Percentiles rank a stretch among this genome's conserved stretches.
These are phyloP conservation scores for Tinea trinotella DNA, from an alignment of 2,888 invertebrate species.

Conservation along the genomic window DNA sequence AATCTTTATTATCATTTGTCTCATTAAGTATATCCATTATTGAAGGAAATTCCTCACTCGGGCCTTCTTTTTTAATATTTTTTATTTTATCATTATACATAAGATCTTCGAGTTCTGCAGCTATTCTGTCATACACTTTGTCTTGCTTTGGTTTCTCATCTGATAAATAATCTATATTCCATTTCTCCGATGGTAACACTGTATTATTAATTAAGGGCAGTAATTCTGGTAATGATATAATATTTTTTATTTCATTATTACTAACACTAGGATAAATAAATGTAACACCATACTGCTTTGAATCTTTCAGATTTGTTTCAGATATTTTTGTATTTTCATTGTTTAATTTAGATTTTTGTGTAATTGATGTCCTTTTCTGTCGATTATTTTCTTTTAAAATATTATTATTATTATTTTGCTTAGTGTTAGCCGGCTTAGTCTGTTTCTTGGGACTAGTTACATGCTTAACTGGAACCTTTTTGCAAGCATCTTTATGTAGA, in stretches of 20 bases:
- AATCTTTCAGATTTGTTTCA: slow-evolving; percentile 24
- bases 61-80: slow-evolving; percentile 24
- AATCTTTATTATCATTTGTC: slow-evolving; percentile 32
- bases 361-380: slow-evolving; percentile 35
- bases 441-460: slow-evolving; percentile 34
- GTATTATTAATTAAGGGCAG: slow-evolving; percentile 43
- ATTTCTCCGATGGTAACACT: slow-evolving; percentile 55
- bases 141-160: slow-evolving; percentile 58
- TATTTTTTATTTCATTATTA: slow-evolving; percentile 35
- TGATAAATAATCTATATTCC: slow-evolving; percentile 62
- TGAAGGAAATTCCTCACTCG: slow-evolving; percentile 53
- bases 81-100: slow-evolving; percentile 57
- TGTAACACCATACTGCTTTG: slow-evolving; percentile 52
- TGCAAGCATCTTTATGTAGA: slow-evolving; percentile 44
- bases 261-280: slow-evolving; percentile 43
- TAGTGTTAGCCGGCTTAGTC: slow-evolving; percentile 17
- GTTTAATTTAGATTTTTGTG: slow-evolving; percentile 27
- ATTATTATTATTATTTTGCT: slow-evolving; percentile 32
- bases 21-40: slow-evolving; percentile 64
- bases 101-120: slow-evolving; percentile 62
- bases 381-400: slow-evolving; percentile 57
- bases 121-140: slow-evolving; percentile 65
- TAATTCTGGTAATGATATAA: slow-evolving; percentile 42
- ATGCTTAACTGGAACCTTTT: slow-evolving; percentile 44
- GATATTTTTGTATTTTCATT: slow-evolving; percentile 29